These are phyloP conservation scores for Thereva nobilitata DNA, from an alignment of 2,888 invertebrate species.

Conservation along the genomic window DNA sequence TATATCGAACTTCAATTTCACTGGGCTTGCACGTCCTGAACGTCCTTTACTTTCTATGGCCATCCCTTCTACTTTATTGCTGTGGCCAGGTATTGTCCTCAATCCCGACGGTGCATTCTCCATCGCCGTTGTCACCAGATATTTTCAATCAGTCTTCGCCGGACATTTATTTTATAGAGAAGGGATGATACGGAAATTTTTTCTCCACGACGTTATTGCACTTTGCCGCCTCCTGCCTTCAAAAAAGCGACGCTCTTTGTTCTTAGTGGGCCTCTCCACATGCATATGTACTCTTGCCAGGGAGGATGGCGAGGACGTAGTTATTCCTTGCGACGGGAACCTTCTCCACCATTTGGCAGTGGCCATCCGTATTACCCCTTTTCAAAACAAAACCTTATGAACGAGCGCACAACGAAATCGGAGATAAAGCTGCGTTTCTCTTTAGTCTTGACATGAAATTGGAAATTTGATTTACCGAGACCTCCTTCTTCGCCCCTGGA, in stretches of 20 bases:
- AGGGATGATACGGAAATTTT: constrained; percentile 23
- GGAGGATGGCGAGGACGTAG: no score
- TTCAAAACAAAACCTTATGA: no score
- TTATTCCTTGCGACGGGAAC: no score
- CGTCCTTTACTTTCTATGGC: constrained; percentile 10
- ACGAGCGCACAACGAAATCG: no score
- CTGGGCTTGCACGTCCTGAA: constrained; percentile 30
- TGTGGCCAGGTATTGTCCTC: constrained; percentile 23
- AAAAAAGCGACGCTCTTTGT: neutral
- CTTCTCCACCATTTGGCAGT: no score
- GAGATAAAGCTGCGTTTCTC: no score
- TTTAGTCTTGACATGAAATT: no score
- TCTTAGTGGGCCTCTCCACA: no score
- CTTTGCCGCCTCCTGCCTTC: constrained; percentile 15
- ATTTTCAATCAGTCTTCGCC: constrained; percentile 35
- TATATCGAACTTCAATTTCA: constrained; percentile 21
- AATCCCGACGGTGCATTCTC: constrained; percentile 23
- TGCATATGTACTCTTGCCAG: no score
- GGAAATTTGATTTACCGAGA: no score
- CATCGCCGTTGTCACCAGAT: constrained; percentile 31
- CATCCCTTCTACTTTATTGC: constrained; percentile 23
- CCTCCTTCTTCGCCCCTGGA: no score
- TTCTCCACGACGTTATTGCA: constrained; percentile 29
- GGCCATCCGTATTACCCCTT: no score
- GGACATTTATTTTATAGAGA: constrained; percentile 34